Percentiles rank a stretch among this genome's conserved stretches.
Evolutionary conservation across 2,113 vertebrate genomes (phyloP).

Genomic region (Patagioenas fasciata): DNA sequence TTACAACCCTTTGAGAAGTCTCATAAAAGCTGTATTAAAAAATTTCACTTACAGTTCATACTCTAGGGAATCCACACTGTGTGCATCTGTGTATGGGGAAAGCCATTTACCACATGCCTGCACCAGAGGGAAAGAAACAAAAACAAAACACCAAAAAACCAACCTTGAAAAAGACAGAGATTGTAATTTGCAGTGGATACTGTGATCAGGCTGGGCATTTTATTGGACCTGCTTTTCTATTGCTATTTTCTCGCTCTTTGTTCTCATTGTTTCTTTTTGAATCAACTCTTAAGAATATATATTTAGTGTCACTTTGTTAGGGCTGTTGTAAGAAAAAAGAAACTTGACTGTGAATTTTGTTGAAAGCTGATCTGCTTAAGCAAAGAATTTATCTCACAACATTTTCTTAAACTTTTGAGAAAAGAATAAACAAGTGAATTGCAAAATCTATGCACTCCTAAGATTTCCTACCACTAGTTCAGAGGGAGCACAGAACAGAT

Average conservation of each 20-base stretch:
- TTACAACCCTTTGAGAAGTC: neutral
- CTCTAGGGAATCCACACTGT: neutral
- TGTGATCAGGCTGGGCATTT: neutral
- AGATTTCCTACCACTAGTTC: neutral
- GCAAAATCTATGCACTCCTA: neutral
- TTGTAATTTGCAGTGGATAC: neutral
- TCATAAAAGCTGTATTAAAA: neutral
- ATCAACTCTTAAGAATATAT: neutral
- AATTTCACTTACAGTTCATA: neutral
- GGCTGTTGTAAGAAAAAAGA: neutral
- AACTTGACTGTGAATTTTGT: neutral
- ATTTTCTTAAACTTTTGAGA: neutral
- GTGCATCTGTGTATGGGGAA: neutral
- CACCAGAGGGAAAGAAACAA: neutral
- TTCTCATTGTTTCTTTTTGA: neutral
- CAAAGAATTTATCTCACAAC: neutral
- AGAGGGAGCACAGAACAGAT: neutral
- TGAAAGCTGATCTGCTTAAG: neutral
- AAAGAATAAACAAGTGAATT: neutral
- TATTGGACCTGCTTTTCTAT: neutral
- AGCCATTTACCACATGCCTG: neutral
- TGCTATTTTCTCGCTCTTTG: neutral
- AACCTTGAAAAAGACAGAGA: neutral
- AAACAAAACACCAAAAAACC: neutral
- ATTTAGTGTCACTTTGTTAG: neutral